Evolutionary conservation across 1,140 invertebrate species (phyloP), one percentile per base, ranked within the genome.

Genomic region (Formica exsecta): DNA sequence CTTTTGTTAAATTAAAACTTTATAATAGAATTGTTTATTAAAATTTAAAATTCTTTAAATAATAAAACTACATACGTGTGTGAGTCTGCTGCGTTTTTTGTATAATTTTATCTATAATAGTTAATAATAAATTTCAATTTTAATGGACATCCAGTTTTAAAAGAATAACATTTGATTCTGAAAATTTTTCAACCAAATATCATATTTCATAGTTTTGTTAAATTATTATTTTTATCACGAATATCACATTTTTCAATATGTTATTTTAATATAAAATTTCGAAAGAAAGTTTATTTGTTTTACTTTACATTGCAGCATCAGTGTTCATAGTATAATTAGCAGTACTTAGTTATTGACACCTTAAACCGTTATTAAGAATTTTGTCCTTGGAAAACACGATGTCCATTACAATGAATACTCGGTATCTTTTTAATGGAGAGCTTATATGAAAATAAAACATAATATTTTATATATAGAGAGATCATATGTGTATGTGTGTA

Each of bases 21-120:
- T 29, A 29, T 29, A 29, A 29, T 29, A 29, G 25, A 29, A 29
- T 29, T 29, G 1, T 29, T 36, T 48, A 48, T 22, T 29, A 32
- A 62, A 76, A 62, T 6, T 73, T 51, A 32, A 54, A 9, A 51
- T 74, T 9, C 22, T 73, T 54, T 4, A 54, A n/a, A 54, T 54
- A 44, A 1, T 6, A 51, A 71, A 32, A 71, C 32, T 54, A 54
- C 29, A 51, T 6, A 29, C 25, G 25, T 29, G 25, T 29, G 25
- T 29, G 25, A 1, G 1, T 5, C 11, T 32, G 25, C 16, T 32
- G 19, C 8, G 57, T 13, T 75, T 29, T 8, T 59, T 57, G 19
- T 51, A 4, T 19, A 36, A 51, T 19, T 7, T 29, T 54, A 25
- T 4, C 8, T 54, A 19, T 5, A 70, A 57, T 74, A 48, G 38